phyloP scores from a whole-genome alignment of 2,888 invertebrate species.

The Philhelius pedissequus region DNA sequence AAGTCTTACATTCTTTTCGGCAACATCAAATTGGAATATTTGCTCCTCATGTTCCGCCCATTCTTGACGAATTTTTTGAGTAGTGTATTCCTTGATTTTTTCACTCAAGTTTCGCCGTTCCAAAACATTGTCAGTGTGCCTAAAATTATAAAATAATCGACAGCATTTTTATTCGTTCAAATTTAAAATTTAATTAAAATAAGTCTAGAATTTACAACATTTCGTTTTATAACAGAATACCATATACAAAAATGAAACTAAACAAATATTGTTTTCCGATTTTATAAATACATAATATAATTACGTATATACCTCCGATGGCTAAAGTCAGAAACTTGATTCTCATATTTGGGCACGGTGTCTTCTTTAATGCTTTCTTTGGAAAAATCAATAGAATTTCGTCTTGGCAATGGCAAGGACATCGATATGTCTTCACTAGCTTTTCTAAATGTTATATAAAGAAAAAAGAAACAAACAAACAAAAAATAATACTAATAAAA shows the following conservation, averaged over 20 bases:
- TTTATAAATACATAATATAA: neutral
- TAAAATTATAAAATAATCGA: constrained; percentile 71
- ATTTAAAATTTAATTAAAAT: neutral
- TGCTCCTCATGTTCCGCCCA: constrained; percentile 79
- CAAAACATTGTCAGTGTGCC: constrained; percentile 81
- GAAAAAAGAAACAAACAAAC: constrained; percentile 54
- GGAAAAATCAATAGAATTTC: constrained; percentile 82
- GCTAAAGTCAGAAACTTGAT: constrained; percentile 83
- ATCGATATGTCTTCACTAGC: constrained; percentile 80
- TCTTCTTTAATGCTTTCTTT: constrained; percentile 80
- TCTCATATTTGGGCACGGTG: constrained; percentile 80
- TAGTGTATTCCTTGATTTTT: constrained; percentile 77
- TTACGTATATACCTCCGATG: constrained; percentile 75
- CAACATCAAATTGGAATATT: constrained; percentile 75
- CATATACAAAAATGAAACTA: constrained; percentile 36
- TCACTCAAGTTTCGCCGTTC: constrained; percentile 75
- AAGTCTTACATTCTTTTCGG: constrained; percentile 70
- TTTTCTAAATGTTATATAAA: constrained; percentile 72
- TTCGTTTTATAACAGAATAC: constrained; percentile 40
- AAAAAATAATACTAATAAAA: constrained; percentile 6
- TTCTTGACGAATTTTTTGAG: constrained; percentile 78
- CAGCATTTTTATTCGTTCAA: neutral
- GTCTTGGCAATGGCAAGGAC: constrained; percentile 80
- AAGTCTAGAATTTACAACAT: constrained; percentile 29
- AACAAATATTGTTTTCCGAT: constrained; percentile 25